A percentile compares a stretch with the other conserved stretches of the same genome.
phyloP scores from a whole-genome alignment of 2,113 vertebrate species.

The Sander lucioperca region DNA sequence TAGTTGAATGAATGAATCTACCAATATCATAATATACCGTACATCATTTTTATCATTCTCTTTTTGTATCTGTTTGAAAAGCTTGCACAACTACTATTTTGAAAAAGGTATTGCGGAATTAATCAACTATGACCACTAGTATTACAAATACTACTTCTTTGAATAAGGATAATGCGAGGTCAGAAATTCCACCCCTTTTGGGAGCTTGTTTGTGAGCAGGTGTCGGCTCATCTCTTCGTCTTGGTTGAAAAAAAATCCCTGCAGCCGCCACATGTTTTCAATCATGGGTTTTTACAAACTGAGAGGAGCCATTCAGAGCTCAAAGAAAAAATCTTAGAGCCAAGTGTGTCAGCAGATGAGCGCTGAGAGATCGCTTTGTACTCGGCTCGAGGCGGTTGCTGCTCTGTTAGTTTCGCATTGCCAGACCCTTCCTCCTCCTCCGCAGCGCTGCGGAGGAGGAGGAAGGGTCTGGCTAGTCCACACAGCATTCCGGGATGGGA shows the following conservation, averaged over 20 bases:
- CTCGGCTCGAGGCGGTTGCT: neutral
- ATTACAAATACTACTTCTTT: too few relatives aligned
- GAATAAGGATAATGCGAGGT: too few relatives aligned
- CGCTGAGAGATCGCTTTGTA: conserved; percentile 53
- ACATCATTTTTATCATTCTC: neutral
- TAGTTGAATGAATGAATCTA: neutral
- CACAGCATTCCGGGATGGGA: too few relatives aligned
- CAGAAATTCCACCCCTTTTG: neutral
- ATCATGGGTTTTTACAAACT: conserved; percentile 40
- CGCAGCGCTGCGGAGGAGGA: too few relatives aligned
- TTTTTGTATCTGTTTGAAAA: neutral
- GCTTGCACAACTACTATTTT: too few relatives aligned
- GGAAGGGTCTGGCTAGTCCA: too few relatives aligned
- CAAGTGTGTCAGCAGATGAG: conserved; percentile 36
- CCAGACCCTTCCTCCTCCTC: too few relatives aligned
- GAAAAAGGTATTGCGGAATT: too few relatives aligned
- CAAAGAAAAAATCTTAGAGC: neutral
- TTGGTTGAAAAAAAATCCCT: conserved; percentile 13
- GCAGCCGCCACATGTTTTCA: conserved; percentile 65
- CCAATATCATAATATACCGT: neutral
- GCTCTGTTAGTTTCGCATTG: too few relatives aligned
- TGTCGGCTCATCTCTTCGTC: conserved; percentile 42
- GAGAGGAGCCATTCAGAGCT: conserved; percentile 62
- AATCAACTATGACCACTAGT: neutral
- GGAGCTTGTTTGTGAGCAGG: conserved; percentile 53